Conservation (phyloP, 2,888 invertebrate species). For the Germaria angustata region DNA sequence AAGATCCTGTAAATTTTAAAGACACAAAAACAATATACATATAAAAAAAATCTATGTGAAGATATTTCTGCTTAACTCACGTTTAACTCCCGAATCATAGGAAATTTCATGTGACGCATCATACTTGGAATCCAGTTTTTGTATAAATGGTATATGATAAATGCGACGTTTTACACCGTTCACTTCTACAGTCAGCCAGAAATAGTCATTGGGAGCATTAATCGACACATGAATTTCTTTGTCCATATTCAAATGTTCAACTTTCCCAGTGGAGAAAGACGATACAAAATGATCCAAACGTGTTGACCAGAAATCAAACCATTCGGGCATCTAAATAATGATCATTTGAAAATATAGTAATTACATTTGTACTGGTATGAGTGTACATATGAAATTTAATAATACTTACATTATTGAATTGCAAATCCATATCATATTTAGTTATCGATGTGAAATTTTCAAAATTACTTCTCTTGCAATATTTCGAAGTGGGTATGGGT, state of each 20-base stretch:
- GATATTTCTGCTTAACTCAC: slow-evolving; percentile 66
- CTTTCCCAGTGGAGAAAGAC: slow-evolving; percentile 76
- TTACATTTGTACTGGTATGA: too few relatives aligned
- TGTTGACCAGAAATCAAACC: slow-evolving; percentile 78
- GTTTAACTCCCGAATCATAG: slow-evolving; percentile 77
- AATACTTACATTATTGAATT: slow-evolving; percentile 76
- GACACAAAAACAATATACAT: neutral
- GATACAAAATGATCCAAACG: slow-evolving; percentile 79
- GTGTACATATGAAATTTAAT: neutral
- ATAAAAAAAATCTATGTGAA: slow-evolving; percentile 15
- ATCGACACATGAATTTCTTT: slow-evolving; percentile 76
- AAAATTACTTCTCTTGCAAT: slow-evolving; percentile 78
- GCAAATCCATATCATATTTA: slow-evolving; percentile 77
- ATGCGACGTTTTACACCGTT: slow-evolving; percentile 78
- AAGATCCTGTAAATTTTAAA: slow-evolving; percentile 72
- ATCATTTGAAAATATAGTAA: too few relatives aligned
- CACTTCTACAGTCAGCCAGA: slow-evolving; percentile 76
- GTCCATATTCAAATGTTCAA: slow-evolving; percentile 77
- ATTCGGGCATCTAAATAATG: slow-evolving; percentile 77
- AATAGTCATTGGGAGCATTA: slow-evolving; percentile 77
- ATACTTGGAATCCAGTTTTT: slow-evolving; percentile 78
- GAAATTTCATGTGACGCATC: slow-evolving; percentile 78
- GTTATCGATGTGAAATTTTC: slow-evolving; percentile 79
- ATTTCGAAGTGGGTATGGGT: slow-evolving; percentile 79
- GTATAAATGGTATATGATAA: slow-evolving; percentile 78